Base-by-base conservation (phyloP, 2,113 vertebrate species). In the Bungarus multicinctus region DNA sequence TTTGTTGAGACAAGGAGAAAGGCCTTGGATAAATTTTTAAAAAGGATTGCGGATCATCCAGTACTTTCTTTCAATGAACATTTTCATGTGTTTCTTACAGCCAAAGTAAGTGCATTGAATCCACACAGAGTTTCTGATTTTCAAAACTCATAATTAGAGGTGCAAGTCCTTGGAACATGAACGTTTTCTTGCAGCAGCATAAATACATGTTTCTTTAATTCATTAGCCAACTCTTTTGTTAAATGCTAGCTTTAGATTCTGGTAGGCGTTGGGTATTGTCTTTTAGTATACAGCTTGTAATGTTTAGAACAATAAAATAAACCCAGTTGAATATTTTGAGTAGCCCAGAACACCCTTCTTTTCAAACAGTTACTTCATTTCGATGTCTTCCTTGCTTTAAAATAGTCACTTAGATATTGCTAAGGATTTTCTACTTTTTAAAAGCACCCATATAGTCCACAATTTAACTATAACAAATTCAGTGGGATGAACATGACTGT, bases 61-160 rank as follows among this genome's bases (percentile, higher is more conserved):
- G 99, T 99, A 58, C 98, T 99, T 45, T 99, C 99, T 91, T 99
- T 99, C 96, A 99, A 99, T 86, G 98, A 99, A 3, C 98, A 99
- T 95, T 98, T 99, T 57, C 98, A 97, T 1, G 97, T 98, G 90
- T 99, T 99, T 96, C 98, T 99, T 14, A 98, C 99, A 47, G 98
- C 98, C 90, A 99, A 99, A 98, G 99, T 99, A 96, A 96, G 97
- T 25, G 50, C 39, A 58, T 22, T 18, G 43, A 45, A 85, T 60
- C 39, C 20, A 18, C 18, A 5, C 5, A 43, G 23, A 91, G 20
- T 89, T 45, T 30, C 69, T 39, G 69, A 39, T 43, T 88, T 92
- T 69, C 5, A 52, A 53, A n/a, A 1, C 9, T 7, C 52, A 5
- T 27, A 30, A 54, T 88, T 53, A 45, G 87, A 88, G 34, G 3